These are phyloP conservation scores for Phengaris arion DNA, from an alignment of 2,888 invertebrate genomes.

Conservation along the genomic window DNA sequence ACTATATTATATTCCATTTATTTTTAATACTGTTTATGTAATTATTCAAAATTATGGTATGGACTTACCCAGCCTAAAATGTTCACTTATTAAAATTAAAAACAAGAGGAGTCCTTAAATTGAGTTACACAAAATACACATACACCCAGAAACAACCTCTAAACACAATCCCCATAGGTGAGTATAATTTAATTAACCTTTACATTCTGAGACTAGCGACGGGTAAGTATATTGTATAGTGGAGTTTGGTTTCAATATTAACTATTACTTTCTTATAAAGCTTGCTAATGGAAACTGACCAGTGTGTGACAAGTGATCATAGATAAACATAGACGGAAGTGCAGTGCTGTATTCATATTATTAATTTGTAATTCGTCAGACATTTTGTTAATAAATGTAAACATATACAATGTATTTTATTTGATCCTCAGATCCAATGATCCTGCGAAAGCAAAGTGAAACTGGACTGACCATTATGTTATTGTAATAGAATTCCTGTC, in stretches of 20 bases:
- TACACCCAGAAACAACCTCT: constrained; percentile 37
- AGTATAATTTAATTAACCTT: constrained; percentile 46
- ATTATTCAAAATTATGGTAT: too few species aligned
- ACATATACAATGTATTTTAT: constrained; percentile 50
- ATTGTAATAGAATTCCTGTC: constrained; percentile 21
- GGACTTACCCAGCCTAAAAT: too few species aligned
- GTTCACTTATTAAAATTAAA: too few species aligned
- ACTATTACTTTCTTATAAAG: constrained; percentile 66
- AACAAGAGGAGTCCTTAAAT: too few species aligned
- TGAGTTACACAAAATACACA: constrained; percentile 29
- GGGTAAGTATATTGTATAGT: constrained; percentile 40
- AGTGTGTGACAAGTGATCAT: constrained; percentile 63
- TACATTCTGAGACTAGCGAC: constrained; percentile 33
- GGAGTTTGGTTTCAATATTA: constrained; percentile 38
- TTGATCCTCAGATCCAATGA: constrained; percentile 70
- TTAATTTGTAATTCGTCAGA: constrained; percentile 51
- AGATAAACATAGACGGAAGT: constrained; percentile 50
- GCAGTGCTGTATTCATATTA: constrained; percentile 55
- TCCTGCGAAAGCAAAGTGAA: constrained; percentile 54
- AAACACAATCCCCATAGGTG: constrained; percentile 47
- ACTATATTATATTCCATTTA: too few species aligned
- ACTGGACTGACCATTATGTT: constrained; percentile 27
- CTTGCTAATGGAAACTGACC: constrained; percentile 71
- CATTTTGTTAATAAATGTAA: constrained; percentile 63
- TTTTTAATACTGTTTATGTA: too few species aligned